phyloP scores from a whole-genome alignment of 1,140 invertebrate genomes.

The Aphidius ervi region DNA sequence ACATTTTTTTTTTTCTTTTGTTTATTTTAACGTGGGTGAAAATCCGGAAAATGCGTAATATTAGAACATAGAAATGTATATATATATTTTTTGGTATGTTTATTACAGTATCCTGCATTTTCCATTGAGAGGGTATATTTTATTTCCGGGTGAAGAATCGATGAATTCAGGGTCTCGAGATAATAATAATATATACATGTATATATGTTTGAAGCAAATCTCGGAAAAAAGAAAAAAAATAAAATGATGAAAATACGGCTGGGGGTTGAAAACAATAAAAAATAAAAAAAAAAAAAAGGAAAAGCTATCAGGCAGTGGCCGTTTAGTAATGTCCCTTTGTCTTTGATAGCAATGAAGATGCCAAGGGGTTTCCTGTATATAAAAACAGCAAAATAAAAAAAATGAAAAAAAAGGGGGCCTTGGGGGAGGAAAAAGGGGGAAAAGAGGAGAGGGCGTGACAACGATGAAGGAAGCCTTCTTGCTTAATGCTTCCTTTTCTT shows the following conservation, averaged over 20 bases:
- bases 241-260: background rate
- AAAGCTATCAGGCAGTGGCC: conserved; percentile 24
- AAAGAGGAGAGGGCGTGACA: background rate
- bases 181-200: too few species aligned
- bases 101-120: background rate
- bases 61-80: too few species aligned
- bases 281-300: conserved; percentile 16
- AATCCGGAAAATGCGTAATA: too few species aligned
- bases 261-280: background rate
- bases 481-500: too few species aligned
- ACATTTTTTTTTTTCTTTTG: too few species aligned
- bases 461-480: too few species aligned
- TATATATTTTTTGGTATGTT: background rate
- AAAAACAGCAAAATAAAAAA: background rate
- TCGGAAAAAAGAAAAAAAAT: too few species aligned
- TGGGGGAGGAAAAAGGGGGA: background rate
- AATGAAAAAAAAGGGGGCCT: background rate
- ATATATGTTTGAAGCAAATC: too few species aligned
- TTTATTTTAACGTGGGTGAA: too few species aligned
- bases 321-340: conserved; percentile 19
- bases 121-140: background rate
- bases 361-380: conserved; percentile 3
- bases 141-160: conserved; percentile 23
- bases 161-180: conserved; percentile 27
- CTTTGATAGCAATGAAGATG: conserved; percentile 18